These are phyloP conservation scores for Acanthaster planci DNA, from an alignment of 35 echinoderm and acorn worm species.

Conservation along the genomic window DNA sequence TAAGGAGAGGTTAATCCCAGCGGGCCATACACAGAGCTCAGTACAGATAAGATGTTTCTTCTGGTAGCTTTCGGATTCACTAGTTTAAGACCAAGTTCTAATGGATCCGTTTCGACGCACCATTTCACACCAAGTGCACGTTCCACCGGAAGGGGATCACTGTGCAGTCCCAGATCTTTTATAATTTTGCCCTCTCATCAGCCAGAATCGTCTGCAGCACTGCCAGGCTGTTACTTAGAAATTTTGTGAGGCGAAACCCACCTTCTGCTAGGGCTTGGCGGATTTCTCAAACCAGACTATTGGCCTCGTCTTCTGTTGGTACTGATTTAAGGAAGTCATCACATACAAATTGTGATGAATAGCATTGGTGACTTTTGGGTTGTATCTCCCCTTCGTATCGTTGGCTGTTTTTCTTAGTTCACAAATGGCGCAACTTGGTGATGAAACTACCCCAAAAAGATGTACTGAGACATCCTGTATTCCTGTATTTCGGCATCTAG, in stretches of 20 bases:
- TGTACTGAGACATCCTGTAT: constrained; percentile 71
- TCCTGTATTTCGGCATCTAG: constrained; percentile 11
- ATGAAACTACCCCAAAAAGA: constrained; percentile 67
- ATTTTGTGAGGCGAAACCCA: constrained; percentile 57
- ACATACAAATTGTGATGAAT: constrained; percentile 62
- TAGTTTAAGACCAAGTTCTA: constrained; percentile 26
- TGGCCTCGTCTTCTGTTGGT: neutral
- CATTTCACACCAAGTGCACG: constrained; percentile 57
- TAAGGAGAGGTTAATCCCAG: constrained; percentile 54
- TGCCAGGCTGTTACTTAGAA: constrained; percentile 48
- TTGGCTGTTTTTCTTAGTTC: constrained; percentile 53
- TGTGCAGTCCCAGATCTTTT: constrained; percentile 36
- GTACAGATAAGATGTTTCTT: constrained; percentile 44
- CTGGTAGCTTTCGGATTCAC: constrained; percentile 33
- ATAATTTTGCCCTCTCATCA: constrained; percentile 25
- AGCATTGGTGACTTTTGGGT: neutral
- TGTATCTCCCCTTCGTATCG: constrained; percentile 30
- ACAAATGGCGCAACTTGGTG: constrained; percentile 54
- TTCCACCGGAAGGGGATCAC: constrained; percentile 45
- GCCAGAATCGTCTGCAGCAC: constrained; percentile 42
- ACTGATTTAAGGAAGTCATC: constrained; percentile 65
- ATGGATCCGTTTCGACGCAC: constrained; percentile 31
- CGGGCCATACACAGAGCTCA: constrained; percentile 64
- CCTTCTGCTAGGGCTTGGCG: constrained; percentile 5
- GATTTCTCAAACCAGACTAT: neutral